phyloP scores from a whole-genome alignment of 2,797 vertebrate genomes.

The Sphenopsis melanotis region DNA sequence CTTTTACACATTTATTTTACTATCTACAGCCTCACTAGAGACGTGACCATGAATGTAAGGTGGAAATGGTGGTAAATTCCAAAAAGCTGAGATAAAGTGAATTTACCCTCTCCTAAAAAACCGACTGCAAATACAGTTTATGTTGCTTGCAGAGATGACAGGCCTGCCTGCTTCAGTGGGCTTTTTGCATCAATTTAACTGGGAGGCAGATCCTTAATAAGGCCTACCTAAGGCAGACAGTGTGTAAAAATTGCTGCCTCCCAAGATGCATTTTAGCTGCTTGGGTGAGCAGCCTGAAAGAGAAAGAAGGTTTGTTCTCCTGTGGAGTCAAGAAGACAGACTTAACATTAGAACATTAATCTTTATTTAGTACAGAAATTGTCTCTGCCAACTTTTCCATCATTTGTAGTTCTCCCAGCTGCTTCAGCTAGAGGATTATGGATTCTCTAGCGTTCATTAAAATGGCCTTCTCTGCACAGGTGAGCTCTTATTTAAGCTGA shows the following conservation, averaged over 20 bases:
- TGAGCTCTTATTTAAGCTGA: neutral
- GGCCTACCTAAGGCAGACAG: neutral
- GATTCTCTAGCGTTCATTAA: neutral
- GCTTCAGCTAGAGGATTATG: conserved; percentile 1
- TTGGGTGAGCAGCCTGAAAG: neutral
- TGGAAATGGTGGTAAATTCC: neutral
- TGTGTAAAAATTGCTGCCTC: neutral
- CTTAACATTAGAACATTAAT: neutral
- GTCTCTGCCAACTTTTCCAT: neutral
- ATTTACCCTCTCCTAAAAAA: neutral
- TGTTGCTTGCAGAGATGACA: neutral
- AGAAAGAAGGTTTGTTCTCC: neutral
- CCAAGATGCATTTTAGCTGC: neutral
- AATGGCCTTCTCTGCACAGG: neutral
- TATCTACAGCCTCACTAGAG: rapidly evolving
- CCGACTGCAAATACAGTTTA: neutral
- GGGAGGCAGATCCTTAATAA: neutral
- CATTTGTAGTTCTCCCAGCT: neutral
- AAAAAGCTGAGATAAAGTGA: neutral
- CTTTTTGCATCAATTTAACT: neutral
- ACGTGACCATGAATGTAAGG: rapidly evolving
- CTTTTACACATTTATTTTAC: neutral
- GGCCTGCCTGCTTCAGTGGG: neutral
- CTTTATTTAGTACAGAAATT: conserved; percentile 36
- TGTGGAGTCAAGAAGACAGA: neutral